phyloP scores from a whole-genome alignment of 2,888 invertebrate species.

The Drosophila koepferae region DNA sequence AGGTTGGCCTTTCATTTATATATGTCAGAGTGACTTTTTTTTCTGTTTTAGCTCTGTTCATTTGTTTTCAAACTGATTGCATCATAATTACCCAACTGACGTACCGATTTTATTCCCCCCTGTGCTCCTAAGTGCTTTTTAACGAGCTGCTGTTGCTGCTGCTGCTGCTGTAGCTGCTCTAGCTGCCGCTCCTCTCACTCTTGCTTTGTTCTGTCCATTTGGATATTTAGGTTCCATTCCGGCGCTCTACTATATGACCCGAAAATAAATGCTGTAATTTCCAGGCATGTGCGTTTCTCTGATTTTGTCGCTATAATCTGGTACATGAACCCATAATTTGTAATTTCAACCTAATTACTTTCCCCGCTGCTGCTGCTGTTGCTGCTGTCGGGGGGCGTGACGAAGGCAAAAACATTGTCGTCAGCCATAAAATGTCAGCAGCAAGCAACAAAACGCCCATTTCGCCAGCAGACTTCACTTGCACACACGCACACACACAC shows the following conservation, averaged over 20 bases:
- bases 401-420: slow-evolving; percentile 69
- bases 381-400: slow-evolving; percentile 23
- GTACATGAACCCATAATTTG: slow-evolving; percentile 80
- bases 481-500: slow-evolving; percentile 23
- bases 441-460: slow-evolving; percentile 77
- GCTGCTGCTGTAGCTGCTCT: background rate
- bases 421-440: slow-evolving; percentile 73
- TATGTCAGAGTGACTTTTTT: slow-evolving; percentile 56
- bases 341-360: slow-evolving; percentile 82
- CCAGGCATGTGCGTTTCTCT: slow-evolving; percentile 62
- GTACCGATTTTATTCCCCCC: slow-evolving; percentile 33
- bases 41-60: slow-evolving; percentile 61
- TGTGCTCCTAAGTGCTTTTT: slow-evolving; percentile 74
- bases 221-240: slow-evolving; percentile 22
- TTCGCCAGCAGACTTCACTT: slow-evolving; percentile 52
- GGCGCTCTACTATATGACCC: slow-evolving; percentile 16
- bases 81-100: slow-evolving; percentile 73
- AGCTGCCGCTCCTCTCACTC: background rate
- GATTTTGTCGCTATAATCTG: slow-evolving; percentile 78
- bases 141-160: slow-evolving; percentile 64
- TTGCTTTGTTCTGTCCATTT: slow-evolving; percentile 43
- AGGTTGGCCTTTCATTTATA: slow-evolving; percentile 60
- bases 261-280: slow-evolving; percentile 64
- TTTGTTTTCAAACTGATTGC: slow-evolving; percentile 69
- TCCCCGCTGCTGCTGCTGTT: slow-evolving; percentile 31